These are phyloP conservation scores for Arenaria interpres DNA, from an alignment of 2,113 vertebrate genomes.

Conservation along the genomic window DNA sequence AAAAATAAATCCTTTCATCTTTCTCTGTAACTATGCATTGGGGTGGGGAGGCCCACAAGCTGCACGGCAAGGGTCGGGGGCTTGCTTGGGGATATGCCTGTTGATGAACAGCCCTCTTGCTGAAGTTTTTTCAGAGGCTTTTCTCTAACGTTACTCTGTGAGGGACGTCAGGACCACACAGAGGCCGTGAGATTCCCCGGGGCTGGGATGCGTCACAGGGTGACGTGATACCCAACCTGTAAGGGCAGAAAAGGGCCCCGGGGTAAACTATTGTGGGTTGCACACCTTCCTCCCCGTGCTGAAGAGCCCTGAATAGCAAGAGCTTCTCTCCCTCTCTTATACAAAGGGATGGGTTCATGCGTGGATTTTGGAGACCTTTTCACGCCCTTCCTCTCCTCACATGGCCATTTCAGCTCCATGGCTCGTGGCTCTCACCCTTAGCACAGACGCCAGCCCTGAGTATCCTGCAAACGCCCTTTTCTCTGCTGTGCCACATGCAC, in stretches of 20 bases:
- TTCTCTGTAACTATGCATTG: not conserved
- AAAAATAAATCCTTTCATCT: not conserved
- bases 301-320: not conserved
- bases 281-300: fast-evolving
- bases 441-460: not conserved
- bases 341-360: not conserved
- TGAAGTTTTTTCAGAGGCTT: not conserved
- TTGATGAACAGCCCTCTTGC: not conserved
- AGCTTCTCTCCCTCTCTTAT: not conserved
- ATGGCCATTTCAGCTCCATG: not conserved
- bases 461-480: not conserved
- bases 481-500: not conserved
- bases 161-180: not conserved
- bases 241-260: not conserved
- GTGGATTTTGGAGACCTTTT: not conserved
- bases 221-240: not conserved
- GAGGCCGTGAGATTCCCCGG: fast-evolving
- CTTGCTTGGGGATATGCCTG: not conserved
- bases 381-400: not conserved
- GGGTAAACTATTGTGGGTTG: not conserved
- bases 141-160: not conserved
- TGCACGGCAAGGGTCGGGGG: fast-evolving
- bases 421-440: not conserved
- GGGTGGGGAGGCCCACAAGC: not conserved
- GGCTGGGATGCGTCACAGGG: not conserved